Evolutionary conservation across 2,888 invertebrate species (phyloP).

Genomic region (Oscheius sp.): DNA sequence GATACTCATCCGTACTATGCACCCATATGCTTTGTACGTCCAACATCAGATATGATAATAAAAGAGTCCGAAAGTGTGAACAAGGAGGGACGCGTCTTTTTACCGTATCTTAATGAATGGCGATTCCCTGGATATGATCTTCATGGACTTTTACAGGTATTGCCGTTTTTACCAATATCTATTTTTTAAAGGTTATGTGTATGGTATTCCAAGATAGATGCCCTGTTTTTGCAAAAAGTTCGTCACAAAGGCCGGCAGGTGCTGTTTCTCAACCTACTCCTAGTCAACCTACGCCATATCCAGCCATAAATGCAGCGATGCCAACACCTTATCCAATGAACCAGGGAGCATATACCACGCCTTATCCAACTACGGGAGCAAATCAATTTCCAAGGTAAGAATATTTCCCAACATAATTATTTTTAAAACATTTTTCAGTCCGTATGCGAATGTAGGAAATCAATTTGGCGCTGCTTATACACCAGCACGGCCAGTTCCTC

Average conservation of each 20-base stretch:
- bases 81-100: constrained; percentile 85
- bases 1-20: constrained; percentile 96
- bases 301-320: constrained; percentile 38
- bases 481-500: constrained; percentile 14
- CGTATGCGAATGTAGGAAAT: constrained; percentile 43
- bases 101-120: constrained; percentile 97
- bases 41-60: constrained; percentile 90
- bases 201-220: constrained; percentile 92
- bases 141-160: constrained; percentile 82
- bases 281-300: constrained; percentile 66
- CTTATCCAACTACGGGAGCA: constrained; percentile 45
- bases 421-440: constrained; percentile 35
- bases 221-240: constrained; percentile 78
- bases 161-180: constrained; percentile 13
- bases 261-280: constrained; percentile 69
- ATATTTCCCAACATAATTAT: too few species aligned
- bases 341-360: constrained; percentile 20
- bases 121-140: constrained; percentile 81
- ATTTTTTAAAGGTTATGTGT: constrained; percentile 78
- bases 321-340: constrained; percentile 41
- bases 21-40: constrained; percentile 87
- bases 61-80: constrained; percentile 73
- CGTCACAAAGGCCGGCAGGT: constrained; percentile 70
- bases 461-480: constrained; percentile 16
- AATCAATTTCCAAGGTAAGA: constrained; percentile 18